These are phyloP conservation scores for Ceratitis capitata DNA, from an alignment of 1,140 invertebrate species.

Conservation along the genomic window DNA sequence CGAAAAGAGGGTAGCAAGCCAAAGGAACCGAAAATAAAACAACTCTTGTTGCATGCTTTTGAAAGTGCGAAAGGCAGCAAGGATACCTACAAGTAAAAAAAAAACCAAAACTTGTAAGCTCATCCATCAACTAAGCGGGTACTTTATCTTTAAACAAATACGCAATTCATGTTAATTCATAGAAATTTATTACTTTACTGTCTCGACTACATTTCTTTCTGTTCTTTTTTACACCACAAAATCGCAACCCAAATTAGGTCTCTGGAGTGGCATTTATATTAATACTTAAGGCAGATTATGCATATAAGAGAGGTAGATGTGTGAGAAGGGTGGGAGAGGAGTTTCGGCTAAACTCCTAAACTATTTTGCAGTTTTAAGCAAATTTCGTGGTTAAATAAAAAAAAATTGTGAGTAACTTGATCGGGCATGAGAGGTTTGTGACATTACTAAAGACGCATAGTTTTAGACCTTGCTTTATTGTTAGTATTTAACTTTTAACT, in stretches of 20 bases:
- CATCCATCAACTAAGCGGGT: neutral
- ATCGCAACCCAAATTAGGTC: neutral
- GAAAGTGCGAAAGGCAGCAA: neutral
- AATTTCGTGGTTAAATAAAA: no score
- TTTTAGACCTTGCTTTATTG: no score
- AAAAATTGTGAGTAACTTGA: no score
- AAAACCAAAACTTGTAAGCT: neutral
- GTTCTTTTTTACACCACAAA: neutral
- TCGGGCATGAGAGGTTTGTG: no score
- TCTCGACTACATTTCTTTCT: neutral
- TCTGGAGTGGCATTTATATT: neutral
- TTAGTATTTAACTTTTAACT: no score
- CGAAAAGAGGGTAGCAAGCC: neutral
- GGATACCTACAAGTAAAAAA: neutral
- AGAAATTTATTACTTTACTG: neutral
- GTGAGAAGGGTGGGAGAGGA: neutral
- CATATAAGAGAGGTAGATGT: neutral
- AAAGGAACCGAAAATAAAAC: neutral
- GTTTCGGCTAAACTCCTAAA: no score
- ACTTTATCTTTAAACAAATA: neutral
- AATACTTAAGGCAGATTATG: neutral
- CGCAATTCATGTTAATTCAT: neutral
- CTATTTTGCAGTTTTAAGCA: no score
- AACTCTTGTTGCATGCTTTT: neutral
- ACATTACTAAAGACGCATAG: no score